Conservation (phyloP, 30 jellyfish, hydroid and myxozoan species). For the Chironex yamaguchii region DNA sequence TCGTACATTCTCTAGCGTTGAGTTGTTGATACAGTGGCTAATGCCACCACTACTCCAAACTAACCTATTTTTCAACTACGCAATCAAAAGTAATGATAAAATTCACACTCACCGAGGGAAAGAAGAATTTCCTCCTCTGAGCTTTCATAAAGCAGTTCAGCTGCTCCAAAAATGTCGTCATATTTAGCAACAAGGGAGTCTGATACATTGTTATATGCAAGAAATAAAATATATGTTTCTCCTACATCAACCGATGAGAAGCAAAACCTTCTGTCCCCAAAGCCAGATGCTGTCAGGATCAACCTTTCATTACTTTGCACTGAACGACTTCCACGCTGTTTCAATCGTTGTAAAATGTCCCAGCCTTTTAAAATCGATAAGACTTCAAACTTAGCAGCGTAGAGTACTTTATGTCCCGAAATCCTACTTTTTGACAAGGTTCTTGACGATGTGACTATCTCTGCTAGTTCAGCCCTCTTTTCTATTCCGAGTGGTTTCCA, state of each 20-base stretch:
- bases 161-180: constrained; percentile 98
- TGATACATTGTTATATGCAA: constrained; percentile 66
- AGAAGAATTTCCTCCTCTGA: constrained; percentile 84
- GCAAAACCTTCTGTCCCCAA: constrained; percentile 91
- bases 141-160: constrained; percentile 83
- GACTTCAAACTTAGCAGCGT: constrained; percentile 88
- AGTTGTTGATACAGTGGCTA: too few species aligned
- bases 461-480: constrained; percentile 87
- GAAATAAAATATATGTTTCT: constrained; percentile 85
- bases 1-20: too few species aligned
- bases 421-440: constrained; percentile 69
- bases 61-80: too few species aligned
- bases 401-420: constrained; percentile 57
- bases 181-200: constrained; percentile 89
- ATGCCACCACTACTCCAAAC: too few species aligned
- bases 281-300: constrained; percentile 81
- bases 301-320: constrained; percentile 72
- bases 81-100: too few species aligned
- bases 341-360: constrained; percentile 69
- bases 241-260: constrained; percentile 97
- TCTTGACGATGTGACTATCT: constrained; percentile 84
- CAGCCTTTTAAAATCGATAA: constrained; percentile 92
- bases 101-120: constrained; percentile 78
- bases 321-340: constrained; percentile 71
- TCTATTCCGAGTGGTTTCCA: constrained; percentile 91